A percentile compares a stretch with the other conserved stretches of the same genome.
Conservation (phyloP, 2,888 invertebrate genomes). For the Anorthoa munda region DNA sequence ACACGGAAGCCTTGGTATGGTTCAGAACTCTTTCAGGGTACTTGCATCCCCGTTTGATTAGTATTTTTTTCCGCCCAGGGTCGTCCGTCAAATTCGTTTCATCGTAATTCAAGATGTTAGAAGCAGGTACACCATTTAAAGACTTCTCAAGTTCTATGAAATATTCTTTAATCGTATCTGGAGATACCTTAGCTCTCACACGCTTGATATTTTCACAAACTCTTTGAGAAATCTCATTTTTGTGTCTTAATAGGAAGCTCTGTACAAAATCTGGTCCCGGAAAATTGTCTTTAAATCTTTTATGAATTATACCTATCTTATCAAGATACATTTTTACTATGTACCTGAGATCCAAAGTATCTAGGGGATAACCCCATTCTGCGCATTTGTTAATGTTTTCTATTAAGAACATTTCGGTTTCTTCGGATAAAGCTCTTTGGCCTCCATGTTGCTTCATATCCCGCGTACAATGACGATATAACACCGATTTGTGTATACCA, state of each 20-base stretch:
- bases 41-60: conserved; percentile 5
- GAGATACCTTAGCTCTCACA: conserved; percentile 52
- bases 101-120: conserved; percentile 1
- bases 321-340: not conserved
- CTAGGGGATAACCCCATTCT: not conserved
- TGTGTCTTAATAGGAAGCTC: conserved; percentile 61
- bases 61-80: conserved; percentile 23
- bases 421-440: not conserved
- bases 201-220: conserved; percentile 66
- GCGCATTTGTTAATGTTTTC: not conserved
- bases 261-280: conserved; percentile 57
- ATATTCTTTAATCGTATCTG: conserved; percentile 7
- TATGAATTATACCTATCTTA: not conserved
- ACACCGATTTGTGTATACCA: conserved; percentile 40
- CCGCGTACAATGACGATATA: conserved; percentile 50
- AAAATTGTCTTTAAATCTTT: not conserved
- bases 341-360: not conserved
- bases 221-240: conserved; percentile 55
- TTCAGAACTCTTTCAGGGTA: conserved; percentile 19
- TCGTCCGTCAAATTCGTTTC: conserved; percentile 1
- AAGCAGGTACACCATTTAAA: not conserved
- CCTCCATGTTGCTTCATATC: conserved; percentile 34
- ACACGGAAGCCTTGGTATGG: conserved; percentile 5
- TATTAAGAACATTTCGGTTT: conserved; percentile 19
- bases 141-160: not conserved